Evolutionary conservation across 2,888 invertebrate species (phyloP).

Genomic region (Cantharis rustica): DNA sequence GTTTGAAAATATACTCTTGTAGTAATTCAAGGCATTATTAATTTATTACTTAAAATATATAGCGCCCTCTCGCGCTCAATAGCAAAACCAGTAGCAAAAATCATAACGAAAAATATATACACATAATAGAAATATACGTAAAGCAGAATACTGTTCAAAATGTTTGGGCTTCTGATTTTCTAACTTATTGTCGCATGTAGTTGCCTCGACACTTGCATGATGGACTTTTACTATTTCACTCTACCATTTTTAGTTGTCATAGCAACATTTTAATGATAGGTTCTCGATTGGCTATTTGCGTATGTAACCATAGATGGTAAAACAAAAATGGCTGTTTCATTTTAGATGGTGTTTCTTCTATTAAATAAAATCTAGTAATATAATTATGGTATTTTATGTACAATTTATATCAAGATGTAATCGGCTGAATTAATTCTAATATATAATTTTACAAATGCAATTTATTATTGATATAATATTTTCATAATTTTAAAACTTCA

Average conservation of each 20-base stretch:
- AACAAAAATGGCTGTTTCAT: conserved; percentile 40
- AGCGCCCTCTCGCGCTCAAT: neutral
- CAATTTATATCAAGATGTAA: too few relatives aligned
- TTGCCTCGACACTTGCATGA: neutral
- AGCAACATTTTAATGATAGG: conserved; percentile 50
- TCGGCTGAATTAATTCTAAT: too few relatives aligned
- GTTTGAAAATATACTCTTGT: neutral
- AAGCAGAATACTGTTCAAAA: neutral
- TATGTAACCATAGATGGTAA: conserved; percentile 49
- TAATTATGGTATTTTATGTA: too few relatives aligned
- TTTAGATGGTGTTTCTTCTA: neutral
- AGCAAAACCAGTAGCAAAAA: neutral
- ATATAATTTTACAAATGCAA: too few relatives aligned
- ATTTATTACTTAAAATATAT: too few relatives aligned
- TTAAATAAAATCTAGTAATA: neutral
- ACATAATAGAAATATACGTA: neutral
- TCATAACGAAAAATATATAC: neutral
- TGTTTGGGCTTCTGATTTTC: neutral
- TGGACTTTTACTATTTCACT: conserved; percentile 17
- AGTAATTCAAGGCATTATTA: too few relatives aligned
- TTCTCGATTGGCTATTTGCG: conserved; percentile 48
- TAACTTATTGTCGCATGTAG: neutral
- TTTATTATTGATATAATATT: too few relatives aligned
- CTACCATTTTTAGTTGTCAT: conserved; percentile 49
- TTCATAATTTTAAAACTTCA: too few relatives aligned